These are phyloP conservation scores for Harpagoxenus sublaevis DNA, from an alignment of 2,888 invertebrate genomes.

Conservation along the genomic window DNA sequence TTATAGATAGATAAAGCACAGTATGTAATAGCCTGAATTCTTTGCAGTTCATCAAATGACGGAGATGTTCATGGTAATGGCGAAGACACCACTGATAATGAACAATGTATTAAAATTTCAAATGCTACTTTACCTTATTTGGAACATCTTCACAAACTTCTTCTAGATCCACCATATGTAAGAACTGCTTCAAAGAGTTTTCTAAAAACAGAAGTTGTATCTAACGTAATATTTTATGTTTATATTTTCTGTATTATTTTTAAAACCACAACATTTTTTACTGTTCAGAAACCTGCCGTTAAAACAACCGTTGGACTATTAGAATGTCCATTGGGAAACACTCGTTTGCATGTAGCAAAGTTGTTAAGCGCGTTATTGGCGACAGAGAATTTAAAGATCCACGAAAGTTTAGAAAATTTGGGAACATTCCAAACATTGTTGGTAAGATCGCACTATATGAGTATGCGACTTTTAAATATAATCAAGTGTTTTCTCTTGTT, in stretches of 20 bases:
- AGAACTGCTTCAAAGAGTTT: conserved; percentile 64
- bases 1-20: not conserved
- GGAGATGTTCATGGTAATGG: conserved; percentile 78
- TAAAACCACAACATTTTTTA: not conserved
- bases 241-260: not conserved
- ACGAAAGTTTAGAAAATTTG: conserved; percentile 89
- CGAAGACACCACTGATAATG: conserved; percentile 86
- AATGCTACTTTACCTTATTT: conserved; percentile 90
- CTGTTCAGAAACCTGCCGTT: conserved; percentile 88
- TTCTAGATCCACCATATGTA: conserved; percentile 91
- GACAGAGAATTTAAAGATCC: conserved; percentile 91
- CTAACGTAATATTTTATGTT: not conserved
- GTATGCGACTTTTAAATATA: not conserved
- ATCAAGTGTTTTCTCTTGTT: not conserved
- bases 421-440: conserved; percentile 88
- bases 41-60: conserved; percentile 74
- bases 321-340: conserved; percentile 92
- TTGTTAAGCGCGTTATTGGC: conserved; percentile 92
- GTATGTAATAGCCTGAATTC: conserved; percentile 1
- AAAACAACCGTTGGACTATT: conserved; percentile 91
- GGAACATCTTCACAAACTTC: conserved; percentile 90
- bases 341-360: conserved; percentile 93
- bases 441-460: conserved; percentile 83
- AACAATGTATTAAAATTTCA: conserved; percentile 89
- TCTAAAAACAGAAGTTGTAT: not conserved